phyloP scores from a whole-genome alignment of 2,113 vertebrate species.

The Tachycineta bicolor region DNA sequence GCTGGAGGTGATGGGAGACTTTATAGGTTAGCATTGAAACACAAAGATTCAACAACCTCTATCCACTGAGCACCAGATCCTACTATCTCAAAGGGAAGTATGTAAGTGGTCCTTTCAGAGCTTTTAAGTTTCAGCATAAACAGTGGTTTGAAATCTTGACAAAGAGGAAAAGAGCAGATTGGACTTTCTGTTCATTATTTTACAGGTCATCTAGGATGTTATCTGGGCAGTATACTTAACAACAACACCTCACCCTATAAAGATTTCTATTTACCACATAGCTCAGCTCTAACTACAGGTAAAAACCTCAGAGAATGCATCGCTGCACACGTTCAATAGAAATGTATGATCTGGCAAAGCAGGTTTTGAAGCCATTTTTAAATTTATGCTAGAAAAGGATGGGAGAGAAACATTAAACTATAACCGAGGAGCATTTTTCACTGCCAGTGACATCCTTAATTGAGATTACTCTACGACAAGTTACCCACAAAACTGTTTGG shows the following conservation, averaged over 20 bases:
- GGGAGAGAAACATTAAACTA: neutral
- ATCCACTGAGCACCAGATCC: neutral
- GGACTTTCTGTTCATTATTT: neutral
- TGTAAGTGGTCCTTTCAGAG: neutral
- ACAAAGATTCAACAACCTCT: neutral
- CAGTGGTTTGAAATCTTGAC: neutral
- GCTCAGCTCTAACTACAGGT: neutral
- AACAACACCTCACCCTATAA: neutral
- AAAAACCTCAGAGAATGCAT: neutral
- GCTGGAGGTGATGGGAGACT: neutral
- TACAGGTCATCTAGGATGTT: neutral
- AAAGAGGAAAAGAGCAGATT: neutral
- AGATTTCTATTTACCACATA: neutral
- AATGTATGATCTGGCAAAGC: neutral
- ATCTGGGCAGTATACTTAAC: neutral
- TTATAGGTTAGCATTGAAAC: neutral
- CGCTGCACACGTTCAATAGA: rapidly evolving
- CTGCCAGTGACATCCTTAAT: neutral
- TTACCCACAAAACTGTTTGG: neutral
- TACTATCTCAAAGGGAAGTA: neutral
- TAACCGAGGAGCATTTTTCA: neutral
- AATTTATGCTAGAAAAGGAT: neutral
- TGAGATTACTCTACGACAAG: neutral
- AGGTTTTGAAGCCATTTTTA: neutral
- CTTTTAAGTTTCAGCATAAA: neutral